A percentile compares a stretch with the other conserved stretches of the same genome.
These are phyloP conservation scores for Saccopteryx leptura DNA, from an alignment of 2,113 vertebrate genomes.

Conservation along the genomic window DNA sequence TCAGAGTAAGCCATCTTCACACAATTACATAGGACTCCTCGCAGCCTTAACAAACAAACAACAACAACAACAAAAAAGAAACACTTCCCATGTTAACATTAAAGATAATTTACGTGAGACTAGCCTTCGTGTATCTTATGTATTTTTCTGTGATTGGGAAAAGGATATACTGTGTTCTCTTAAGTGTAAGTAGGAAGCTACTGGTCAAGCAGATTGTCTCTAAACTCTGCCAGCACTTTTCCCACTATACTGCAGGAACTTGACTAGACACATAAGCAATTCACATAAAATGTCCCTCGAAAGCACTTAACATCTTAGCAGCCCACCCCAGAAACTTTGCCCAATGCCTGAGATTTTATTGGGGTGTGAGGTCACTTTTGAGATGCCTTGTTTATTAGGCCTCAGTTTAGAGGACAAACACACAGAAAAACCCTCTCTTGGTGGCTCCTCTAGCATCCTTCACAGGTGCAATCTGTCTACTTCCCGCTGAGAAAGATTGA, in stretches of 20 bases:
- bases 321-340: neutral
- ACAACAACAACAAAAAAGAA: neutral
- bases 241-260: neutral
- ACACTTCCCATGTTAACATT: neutral
- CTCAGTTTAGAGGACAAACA: neutral
- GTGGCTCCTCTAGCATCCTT: neutral
- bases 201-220: neutral
- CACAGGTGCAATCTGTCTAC: neutral
- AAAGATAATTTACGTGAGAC: neutral
- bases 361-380: fast-evolving
- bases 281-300: neutral
- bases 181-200: neutral
- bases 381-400: neutral
- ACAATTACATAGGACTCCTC: neutral
- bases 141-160: neutral
- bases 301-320: neutral
- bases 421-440: fast-evolving
- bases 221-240: neutral
- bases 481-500: neutral
- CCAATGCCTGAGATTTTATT: neutral
- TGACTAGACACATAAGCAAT: neutral
- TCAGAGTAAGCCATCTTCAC: neutral
- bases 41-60: neutral
- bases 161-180: neutral
- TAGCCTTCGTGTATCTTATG: neutral